Percentiles rank a stretch among this genome's conserved stretches.
Conservation (phyloP, 2,888 invertebrate species). For the Andrena chrysosceles region DNA sequence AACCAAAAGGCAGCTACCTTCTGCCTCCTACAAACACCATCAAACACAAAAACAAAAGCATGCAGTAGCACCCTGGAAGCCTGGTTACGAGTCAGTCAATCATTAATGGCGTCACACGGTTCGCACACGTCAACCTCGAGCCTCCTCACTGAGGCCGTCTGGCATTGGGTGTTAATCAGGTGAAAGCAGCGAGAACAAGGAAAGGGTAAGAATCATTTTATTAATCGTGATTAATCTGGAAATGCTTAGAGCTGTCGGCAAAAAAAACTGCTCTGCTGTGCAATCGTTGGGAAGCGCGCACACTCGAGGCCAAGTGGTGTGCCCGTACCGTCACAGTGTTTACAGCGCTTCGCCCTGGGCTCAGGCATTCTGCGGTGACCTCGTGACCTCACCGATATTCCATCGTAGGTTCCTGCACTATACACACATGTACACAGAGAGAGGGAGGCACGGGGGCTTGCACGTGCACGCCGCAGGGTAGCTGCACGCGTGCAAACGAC, state of each 20-base stretch:
- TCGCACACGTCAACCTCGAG: background rate
- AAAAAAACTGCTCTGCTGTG: background rate
- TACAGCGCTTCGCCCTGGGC: constrained; percentile 96
- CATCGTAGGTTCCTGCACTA: constrained; percentile 80
- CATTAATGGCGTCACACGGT: background rate
- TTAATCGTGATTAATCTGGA: constrained; percentile 50
- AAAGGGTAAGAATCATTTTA: constrained; percentile 48
- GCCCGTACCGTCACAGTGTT: constrained; percentile 94
- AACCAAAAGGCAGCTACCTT: background rate
- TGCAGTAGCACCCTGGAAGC: background rate
- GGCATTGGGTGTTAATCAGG: background rate
- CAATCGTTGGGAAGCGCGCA: constrained; percentile 4
- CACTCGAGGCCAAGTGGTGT: constrained; percentile 49
- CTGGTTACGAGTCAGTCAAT: background rate
- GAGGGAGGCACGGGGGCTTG: constrained; percentile 51
- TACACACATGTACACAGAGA: constrained; percentile 63
- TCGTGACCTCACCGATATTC: constrained; percentile 84
- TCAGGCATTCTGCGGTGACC: constrained; percentile 87
- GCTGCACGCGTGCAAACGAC: constrained; percentile 52
- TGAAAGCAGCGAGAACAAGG: background rate
- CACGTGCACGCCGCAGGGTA: constrained; percentile 51
- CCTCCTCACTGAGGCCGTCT: background rate
- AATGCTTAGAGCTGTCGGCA: constrained; percentile 3
- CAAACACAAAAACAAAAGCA: background rate
- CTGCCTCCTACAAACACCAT: background rate